A percentile compares a stretch with the other conserved stretches of the same genome.
These are phyloP conservation scores for Leptinotarsa undecemlineata DNA, from an alignment of 1,140 invertebrate species.

Conservation along the genomic window DNA sequence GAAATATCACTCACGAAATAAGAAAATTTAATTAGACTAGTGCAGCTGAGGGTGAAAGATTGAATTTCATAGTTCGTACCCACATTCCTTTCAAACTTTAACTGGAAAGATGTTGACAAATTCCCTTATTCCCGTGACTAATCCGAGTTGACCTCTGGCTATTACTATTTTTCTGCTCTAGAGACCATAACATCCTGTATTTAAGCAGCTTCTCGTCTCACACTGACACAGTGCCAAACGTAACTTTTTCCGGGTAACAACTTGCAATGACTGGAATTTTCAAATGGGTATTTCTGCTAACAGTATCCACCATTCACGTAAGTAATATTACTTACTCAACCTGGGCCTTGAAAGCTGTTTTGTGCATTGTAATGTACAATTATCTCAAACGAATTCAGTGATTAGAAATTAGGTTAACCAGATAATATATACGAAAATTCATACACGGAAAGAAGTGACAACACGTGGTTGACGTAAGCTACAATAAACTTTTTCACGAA, in stretches of 20 bases:
- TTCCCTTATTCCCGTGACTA: slow-evolving; percentile 50
- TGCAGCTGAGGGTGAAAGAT: slow-evolving; percentile 17
- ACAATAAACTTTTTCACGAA: no score
- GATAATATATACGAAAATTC: no score
- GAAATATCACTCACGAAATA: not conserved
- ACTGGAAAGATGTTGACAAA: slow-evolving; percentile 37
- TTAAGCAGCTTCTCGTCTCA: slow-evolving; percentile 32
- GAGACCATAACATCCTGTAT: slow-evolving; percentile 39
- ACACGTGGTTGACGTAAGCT: no score
- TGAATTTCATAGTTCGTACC: slow-evolving; percentile 23
- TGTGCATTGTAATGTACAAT: no score
- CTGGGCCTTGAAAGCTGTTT: no score
- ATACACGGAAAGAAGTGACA: no score
- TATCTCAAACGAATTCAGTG: no score
- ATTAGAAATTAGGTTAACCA: no score
- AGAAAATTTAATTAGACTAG: not conserved
- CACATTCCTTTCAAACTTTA: slow-evolving; percentile 15
- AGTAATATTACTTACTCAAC: not conserved
- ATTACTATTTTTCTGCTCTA: slow-evolving; percentile 36
- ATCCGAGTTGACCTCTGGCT: slow-evolving; percentile 42
- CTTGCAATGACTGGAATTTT: slow-evolving; percentile 25
- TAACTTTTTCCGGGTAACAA: slow-evolving; percentile 16
- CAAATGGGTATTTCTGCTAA: slow-evolving; percentile 30
- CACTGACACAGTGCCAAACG: slow-evolving; percentile 16
- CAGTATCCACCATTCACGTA: slow-evolving; percentile 12